These are phyloP conservation scores for Kryptolebias marmoratus DNA, from an alignment of 2,113 vertebrate species.

Conservation along the genomic window DNA sequence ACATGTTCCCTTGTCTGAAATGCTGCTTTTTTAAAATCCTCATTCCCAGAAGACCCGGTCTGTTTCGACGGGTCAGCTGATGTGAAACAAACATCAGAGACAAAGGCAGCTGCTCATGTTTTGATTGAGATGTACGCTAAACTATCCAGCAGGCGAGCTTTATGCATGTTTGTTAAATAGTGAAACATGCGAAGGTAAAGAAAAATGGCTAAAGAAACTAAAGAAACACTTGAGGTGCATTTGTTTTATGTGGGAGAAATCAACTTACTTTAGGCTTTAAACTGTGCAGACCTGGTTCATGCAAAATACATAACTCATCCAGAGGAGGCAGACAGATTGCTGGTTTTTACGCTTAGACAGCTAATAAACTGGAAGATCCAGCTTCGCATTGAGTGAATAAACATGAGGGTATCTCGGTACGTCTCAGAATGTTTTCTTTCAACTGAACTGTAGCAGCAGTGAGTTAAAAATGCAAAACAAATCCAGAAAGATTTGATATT, in stretches of 20 bases:
- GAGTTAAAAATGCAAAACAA: background rate
- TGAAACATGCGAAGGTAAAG: background rate
- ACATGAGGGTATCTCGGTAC: background rate
- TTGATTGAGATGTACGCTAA: background rate
- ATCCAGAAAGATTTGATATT: background rate
- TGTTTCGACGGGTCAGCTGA: background rate
- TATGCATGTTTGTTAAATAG: background rate
- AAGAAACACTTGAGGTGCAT: background rate
- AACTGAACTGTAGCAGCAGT: background rate
- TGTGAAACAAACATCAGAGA: background rate
- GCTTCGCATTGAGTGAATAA: slow-evolving; percentile 1
- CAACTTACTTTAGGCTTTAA: too few species aligned
- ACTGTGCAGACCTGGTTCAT: background rate
- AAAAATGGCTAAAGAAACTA: background rate
- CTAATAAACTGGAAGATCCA: background rate
- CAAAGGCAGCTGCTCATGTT: background rate
- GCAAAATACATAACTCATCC: background rate
- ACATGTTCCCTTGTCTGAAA: background rate
- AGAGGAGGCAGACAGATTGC: background rate
- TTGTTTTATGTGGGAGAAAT: background rate
- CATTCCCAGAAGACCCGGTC: background rate
- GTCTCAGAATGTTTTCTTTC: background rate
- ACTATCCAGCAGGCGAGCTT: background rate
- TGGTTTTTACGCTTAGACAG: background rate
- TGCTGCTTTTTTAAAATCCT: background rate